Base-by-base conservation (phyloP, 2,888 invertebrate species). In the Monoplex corrugatus region DNA sequence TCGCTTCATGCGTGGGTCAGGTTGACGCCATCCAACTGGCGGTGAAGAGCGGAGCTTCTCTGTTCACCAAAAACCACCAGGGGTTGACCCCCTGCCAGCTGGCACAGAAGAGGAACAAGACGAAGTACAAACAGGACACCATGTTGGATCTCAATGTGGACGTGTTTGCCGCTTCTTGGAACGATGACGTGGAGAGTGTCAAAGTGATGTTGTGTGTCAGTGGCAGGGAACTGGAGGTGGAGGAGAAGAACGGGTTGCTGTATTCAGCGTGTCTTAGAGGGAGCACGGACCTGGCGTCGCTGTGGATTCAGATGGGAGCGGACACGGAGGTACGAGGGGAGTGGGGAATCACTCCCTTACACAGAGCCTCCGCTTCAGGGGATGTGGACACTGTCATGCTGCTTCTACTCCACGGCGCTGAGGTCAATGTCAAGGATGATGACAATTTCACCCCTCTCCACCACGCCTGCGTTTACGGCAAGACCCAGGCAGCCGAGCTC, bases 351-450 rank as follows among this genome's bases (percentile, higher is more conserved):
- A 87, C 87, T 13, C 80, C 80, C 2, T 57, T 87, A n/a, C 87
- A 87, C n/a, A n/a, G 19, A 40, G 87, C 80, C 0, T 80, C 50
- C 32, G 32, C 13, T 5, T 38, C 13, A 10, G 87, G 87, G 13
- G 57, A 87, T 57, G n/a, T 92, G 43, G 90, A 92, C 23, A 91
- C 93, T 78, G 89, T 94, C 38, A 89, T 91, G 89, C 90, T 87
- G n/a, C 88, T 94, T 35, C 78, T 94, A 16, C 92, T 93, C 68
- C 90, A 91, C 38, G 92, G 93, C n/a, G 93, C 93, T 0, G 92
- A 94, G 44, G 91, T 94, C 5, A 92, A 93, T 90, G 92, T 93
- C 38, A 90, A 92, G 84, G 93, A 94, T 87, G 92, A 92, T 89
- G 92, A 93, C 57, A 93, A 93, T 0, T 90, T 90, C 35, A 94